Base-by-base conservation (phyloP, 2,113 vertebrate species). In the Microcebus jonahi region DNA sequence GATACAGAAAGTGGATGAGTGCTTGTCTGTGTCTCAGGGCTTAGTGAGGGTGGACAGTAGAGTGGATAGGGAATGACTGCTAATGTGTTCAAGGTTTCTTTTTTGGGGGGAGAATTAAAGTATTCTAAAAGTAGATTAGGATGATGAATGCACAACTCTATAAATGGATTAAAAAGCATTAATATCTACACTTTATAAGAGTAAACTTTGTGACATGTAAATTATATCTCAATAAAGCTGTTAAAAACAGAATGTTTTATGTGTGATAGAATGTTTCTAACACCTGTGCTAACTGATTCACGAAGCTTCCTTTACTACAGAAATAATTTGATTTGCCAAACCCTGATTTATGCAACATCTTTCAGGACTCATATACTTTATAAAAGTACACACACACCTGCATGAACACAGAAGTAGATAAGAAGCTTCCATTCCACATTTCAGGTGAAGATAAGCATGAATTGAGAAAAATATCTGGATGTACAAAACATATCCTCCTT, bases 21-120 rank as follows among this genome's bases (percentile, higher is more conserved):
- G 1, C 5, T 17, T 75, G 4, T 59, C 39, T 80, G 15, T 0
- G 18, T 25, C 11, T 68, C 1, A 9, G n/a, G 31, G 2, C 11
- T 36, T 8, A 34, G 13, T 45, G 15, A 39, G 10, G 12, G 3
- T 39, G 2, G 18, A 48, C 6, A 61, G 11, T 17, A 6, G 23
- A 70, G 12, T 2, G 3, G 83, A 82, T 29, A 15, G 2, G 20
- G 34, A 81, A 39, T 48, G 42, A 77, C 2, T 83, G 18, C 9
- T 50, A 73, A 45, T 1, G 6, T 65, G 3, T n/a, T 91, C 20
- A 34, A 48, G 17, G 6, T 61, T 68, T 42, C 45, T 45, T 70
- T 65, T 68, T 76, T 8, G 10, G 42, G 2, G 2, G 8, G 1
- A 48, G 61, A 27, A 70, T 15, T 18, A 71, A 90, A 83, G 50